phyloP scores from a whole-genome alignment of 2,888 invertebrate genomes.

The Protodeltote pygarga region DNA sequence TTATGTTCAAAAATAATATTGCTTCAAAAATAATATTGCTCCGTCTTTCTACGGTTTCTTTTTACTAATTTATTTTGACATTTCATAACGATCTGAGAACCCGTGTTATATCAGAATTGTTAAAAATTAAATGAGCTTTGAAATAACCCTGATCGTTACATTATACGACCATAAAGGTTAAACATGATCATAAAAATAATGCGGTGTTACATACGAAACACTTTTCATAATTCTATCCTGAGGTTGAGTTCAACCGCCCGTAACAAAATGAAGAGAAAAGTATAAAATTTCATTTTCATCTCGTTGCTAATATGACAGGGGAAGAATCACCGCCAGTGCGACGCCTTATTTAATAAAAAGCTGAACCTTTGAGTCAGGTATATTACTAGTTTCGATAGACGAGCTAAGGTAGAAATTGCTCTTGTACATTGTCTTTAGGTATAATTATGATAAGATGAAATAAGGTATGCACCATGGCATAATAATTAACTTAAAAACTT shows the following conservation, averaged over 20 bases:
- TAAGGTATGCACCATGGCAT: no score
- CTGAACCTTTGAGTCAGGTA: constrained; percentile 24
- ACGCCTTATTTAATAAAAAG: constrained; percentile 45
- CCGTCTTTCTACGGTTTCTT: no score
- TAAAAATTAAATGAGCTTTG: no score
- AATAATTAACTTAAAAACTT: no score
- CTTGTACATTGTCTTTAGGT: neutral
- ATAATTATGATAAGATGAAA: no score
- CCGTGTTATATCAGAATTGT: no score
- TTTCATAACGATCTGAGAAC: no score
- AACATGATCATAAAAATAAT: neutral
- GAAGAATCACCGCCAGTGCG: constrained; percentile 46
- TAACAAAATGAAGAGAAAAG: constrained; percentile 27
- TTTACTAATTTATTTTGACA: no score
- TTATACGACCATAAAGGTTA: no score
- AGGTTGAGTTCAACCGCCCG: constrained; percentile 20
- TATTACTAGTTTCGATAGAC: constrained; percentile 13
- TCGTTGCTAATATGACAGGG: constrained; percentile 56
- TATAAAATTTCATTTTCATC: constrained; percentile 59
- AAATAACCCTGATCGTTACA: no score
- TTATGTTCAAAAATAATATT: no score
- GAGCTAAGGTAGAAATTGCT: neutral
- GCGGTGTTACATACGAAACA: constrained; percentile 6
- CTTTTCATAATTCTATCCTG: constrained; percentile 22
- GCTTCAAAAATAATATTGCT: no score